Evolutionary conservation across 2,888 invertebrate genomes (phyloP).

Genomic region (Graphium colonna): DNA sequence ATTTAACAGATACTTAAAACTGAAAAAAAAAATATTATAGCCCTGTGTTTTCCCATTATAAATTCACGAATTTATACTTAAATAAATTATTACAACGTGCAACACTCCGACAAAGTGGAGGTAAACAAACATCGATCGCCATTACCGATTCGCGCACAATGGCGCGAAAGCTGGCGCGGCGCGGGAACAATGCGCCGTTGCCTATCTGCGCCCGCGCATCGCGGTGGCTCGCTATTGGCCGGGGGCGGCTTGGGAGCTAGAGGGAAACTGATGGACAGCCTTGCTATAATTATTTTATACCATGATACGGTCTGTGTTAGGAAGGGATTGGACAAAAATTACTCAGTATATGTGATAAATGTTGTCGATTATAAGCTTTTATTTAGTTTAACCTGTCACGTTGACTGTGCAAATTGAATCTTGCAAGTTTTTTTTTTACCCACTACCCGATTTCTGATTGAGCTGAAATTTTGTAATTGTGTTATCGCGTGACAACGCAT

Average conservation of each 20-base stretch:
- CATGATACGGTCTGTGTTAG: background rate
- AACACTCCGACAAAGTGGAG: conserved; percentile 37
- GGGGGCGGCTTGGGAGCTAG: conserved; percentile 66
- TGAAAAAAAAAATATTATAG: too few relatives aligned
- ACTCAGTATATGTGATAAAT: too few relatives aligned
- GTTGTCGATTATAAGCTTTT: too few relatives aligned
- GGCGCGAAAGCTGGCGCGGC: conserved; percentile 78
- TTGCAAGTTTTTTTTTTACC: too few relatives aligned
- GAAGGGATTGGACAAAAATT: background rate
- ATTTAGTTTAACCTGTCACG: too few relatives aligned
- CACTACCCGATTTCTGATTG: too few relatives aligned
- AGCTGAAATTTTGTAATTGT: too few relatives aligned
- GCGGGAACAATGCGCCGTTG: conserved; percentile 72
- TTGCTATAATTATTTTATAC: conserved; percentile 17
- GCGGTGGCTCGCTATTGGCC: conserved; percentile 72
- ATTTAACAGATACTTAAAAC: too few relatives aligned
- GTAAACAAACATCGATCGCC: conserved; percentile 75
- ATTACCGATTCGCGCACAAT: conserved; percentile 66
- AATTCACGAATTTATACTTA: conserved; percentile 2
- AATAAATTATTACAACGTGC: background rate
- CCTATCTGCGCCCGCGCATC: conserved; percentile 69
- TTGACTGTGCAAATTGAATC: too few relatives aligned
- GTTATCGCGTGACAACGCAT: too few relatives aligned
- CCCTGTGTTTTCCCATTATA: background rate
- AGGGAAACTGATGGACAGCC: conserved; percentile 42